Percentiles rank a stretch among this genome's conserved stretches.
Conservation (phyloP, 2,797 vertebrate species). For the Paedocypris micromegethes region DNA sequence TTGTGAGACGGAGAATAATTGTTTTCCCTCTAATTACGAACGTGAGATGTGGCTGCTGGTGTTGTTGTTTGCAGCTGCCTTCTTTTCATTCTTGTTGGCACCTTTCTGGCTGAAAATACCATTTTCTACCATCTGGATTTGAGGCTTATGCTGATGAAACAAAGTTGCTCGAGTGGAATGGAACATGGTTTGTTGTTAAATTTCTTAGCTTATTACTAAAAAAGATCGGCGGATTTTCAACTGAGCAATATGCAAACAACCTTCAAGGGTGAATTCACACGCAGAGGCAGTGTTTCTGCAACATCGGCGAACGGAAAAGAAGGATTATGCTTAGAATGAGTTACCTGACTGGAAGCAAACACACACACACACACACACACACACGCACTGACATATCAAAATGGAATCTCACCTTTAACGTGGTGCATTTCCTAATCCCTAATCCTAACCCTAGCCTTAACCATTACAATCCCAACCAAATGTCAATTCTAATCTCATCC, state of each 20-base stretch:
- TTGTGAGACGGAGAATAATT: constrained; percentile 36
- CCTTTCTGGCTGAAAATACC: constrained; percentile 30
- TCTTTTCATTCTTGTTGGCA: constrained; percentile 36
- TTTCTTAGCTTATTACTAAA: constrained; percentile 6
- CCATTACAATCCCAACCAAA: no score
- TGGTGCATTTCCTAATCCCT: no score
- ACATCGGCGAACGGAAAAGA: no score
- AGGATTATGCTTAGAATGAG: no score
- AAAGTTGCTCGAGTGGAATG: constrained; percentile 31
- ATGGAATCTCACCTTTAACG: no score
- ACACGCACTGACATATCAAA: no score
- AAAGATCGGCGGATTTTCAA: constrained; percentile 1
- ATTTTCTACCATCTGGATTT: constrained; percentile 35
- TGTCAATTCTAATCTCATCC: no score
- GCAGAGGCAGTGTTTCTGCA: neutral
- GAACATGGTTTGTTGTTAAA: constrained; percentile 6
- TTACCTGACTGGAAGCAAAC: no score
- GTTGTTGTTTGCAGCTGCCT: constrained; percentile 28
- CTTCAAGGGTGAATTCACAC: constrained; percentile 4
- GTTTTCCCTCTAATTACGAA: constrained; percentile 37
- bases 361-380: no score
- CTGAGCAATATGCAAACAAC: neutral
- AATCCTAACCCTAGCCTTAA: no score
- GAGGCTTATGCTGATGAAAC: constrained; percentile 35
- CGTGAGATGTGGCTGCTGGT: constrained; percentile 35